Evolutionary conservation across 2,113 vertebrate species (phyloP), one percentile per base, ranked within the genome.

Genomic region (Prietella phreatophila): DNA sequence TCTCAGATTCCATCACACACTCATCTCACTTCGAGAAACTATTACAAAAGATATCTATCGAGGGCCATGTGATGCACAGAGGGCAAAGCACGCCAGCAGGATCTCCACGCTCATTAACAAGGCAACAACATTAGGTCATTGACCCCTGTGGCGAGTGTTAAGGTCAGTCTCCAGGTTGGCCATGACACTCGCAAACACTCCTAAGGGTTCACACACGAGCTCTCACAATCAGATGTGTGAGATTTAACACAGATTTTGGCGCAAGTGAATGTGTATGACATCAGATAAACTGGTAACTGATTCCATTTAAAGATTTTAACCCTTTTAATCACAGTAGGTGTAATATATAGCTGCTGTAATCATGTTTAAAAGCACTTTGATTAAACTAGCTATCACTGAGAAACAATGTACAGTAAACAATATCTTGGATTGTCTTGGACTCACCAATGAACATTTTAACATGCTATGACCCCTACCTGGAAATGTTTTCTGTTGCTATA

Each of bases 81-180:
- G 47, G 17, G 61, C 83, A 71, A 55, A 71, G 50, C 63, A 25
- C 50, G 58, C 20, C 86, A 82, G 79, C 87, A 82, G 63, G 85
- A 82, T 71, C 69, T 87, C 22, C 60, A 61, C 25, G 36, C 83
- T 89, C 85, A 81, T 87, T 89, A 84, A 84, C 85, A 81, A 17
- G 5, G 47, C 14, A 33, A 75, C 58, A 76, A 83, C 89, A 83
- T 78, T 86, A 78, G 79, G 60, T 71, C 58, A 79, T n/a, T 60
- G 75, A 56, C 47, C 76, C 78, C 69, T 83, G 58, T 50, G 30
- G 86, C 6, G 60, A 87, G 56, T 27, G 27, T n/a, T 81, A 83
- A 87, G 88, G 88, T 89, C 88, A 87, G 19, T 58, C 61, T 30
- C 30, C 56, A 85, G 85, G 79, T 87, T 82, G 85, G 69, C n/a